Percentiles rank a stretch among this genome's conserved stretches.
Conservation (phyloP, 2,113 vertebrate genomes). For the Callipepla squamata region DNA sequence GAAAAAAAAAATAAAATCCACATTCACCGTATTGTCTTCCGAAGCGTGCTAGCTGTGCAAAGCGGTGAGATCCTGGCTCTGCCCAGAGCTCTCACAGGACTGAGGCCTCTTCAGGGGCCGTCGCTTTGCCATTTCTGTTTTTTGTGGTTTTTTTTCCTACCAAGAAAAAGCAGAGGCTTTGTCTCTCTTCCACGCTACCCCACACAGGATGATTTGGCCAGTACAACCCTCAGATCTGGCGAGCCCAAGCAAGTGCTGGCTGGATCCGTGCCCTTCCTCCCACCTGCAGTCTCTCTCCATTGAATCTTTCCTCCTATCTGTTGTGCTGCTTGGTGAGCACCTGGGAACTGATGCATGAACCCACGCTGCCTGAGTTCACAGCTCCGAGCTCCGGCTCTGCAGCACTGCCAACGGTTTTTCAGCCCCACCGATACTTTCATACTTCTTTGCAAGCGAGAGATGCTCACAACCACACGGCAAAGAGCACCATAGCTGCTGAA, state of each 20-base stretch:
- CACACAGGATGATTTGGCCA: rapidly evolving
- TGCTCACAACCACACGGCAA: rapidly evolving
- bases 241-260: neutral
- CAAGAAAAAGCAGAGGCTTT: neutral
- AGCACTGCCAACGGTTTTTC: neutral
- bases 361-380: rapidly evolving
- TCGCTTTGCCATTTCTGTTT: neutral
- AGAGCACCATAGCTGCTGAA: neutral
- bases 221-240: neutral
- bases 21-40: neutral
- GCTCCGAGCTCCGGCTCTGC: neutral
- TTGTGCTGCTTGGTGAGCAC: neutral
- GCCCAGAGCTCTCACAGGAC: neutral
- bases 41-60: rapidly evolving
- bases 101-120: neutral
- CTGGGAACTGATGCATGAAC: neutral
- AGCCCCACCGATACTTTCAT: neutral
- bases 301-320: neutral
- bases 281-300: neutral
- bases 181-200: neutral
- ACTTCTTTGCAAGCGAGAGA: neutral
- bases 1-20: neutral
- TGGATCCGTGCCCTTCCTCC: neutral
- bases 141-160: neutral
- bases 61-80: neutral